Conservation (phyloP, 2,797 vertebrate species). For the Neomorphus geoffroyi region DNA sequence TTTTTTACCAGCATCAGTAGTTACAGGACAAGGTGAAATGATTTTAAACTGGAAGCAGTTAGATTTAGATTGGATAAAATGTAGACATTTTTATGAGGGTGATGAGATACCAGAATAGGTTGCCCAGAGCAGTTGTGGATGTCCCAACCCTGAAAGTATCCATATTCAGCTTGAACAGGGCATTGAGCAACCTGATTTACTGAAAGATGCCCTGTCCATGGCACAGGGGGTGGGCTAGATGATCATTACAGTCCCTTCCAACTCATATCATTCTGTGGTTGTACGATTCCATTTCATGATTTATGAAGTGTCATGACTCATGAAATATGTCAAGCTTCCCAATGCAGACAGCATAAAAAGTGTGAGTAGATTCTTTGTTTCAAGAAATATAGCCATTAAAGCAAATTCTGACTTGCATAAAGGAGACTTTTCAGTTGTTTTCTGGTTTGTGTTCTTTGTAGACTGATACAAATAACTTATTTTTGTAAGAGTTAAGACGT, state of each 20-base stretch:
- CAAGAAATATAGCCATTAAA: background rate
- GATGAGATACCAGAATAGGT: background rate
- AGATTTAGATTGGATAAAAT: background rate
- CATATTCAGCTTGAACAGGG: background rate
- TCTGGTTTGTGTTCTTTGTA: background rate
- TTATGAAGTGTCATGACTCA: background rate
- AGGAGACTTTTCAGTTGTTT: background rate
- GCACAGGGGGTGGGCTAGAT: accelerated
- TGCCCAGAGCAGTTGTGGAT: background rate
- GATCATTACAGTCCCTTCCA: background rate
- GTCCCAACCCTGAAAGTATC: background rate
- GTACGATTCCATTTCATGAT: background rate
- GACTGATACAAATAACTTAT: background rate
- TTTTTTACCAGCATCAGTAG: background rate
- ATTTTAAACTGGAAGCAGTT: background rate
- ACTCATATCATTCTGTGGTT: background rate
- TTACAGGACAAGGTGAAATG: background rate
- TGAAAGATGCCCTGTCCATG: background rate
- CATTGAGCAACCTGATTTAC: background rate
- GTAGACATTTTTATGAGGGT: background rate
- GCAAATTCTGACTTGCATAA: background rate
- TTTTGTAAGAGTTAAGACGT: background rate
- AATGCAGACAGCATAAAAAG: background rate
- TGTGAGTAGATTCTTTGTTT: background rate
- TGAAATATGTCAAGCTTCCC: background rate